Base-by-base conservation (phyloP, 2,113 vertebrate species). In the Zootoca vivipara region DNA sequence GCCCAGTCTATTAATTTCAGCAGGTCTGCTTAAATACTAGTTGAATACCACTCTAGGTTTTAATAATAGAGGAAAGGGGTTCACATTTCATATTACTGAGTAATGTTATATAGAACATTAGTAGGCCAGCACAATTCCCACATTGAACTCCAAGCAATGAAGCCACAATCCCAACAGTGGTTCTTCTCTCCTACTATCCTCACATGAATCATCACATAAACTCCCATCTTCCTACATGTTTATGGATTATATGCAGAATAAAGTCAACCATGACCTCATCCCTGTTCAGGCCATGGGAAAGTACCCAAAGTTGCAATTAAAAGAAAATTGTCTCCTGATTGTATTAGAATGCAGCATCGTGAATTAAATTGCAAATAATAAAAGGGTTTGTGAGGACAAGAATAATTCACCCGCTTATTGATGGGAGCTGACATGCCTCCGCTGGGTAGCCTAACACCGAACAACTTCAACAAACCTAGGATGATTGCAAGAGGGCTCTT, bases 331-430 rank as follows among this genome's bases (percentile, higher is more conserved):
- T 79, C 33, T 74, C 42, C 79, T 87, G 86, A 87, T 87, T 82
- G 72, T 87, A 38, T 82, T 87, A 87, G 78, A 82, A 87, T 42
- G 62, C 38, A 46, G 79, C 56, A 64, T 82, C 62, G n/a, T 33
- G 30, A 74, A 75, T 75, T 87, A 75, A 74, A 82, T 82, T 26
- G 40, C 30, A 52, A 86, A 86, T 86, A 86, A 70, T 52, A 82
- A 82, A 64, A 82, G 79, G 79, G 40, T 74, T 35, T 46, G 30
- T 13, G 65, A 87, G 79, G 86, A 30, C 80, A 82, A 46, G 56
- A 74, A 87, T 87, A 87, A 87, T 87, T 75, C 62, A 10, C 79
- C 86, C 56, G 13, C 86, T 87, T 82, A 82, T 87, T 75, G n/a
- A 75, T 62, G 69, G 72, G 72, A 82, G 75, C 64, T 65, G 78